Evolutionary conservation across 2,113 vertebrate species (phyloP).

Genomic region (Brachypodius melanocephalos): DNA sequence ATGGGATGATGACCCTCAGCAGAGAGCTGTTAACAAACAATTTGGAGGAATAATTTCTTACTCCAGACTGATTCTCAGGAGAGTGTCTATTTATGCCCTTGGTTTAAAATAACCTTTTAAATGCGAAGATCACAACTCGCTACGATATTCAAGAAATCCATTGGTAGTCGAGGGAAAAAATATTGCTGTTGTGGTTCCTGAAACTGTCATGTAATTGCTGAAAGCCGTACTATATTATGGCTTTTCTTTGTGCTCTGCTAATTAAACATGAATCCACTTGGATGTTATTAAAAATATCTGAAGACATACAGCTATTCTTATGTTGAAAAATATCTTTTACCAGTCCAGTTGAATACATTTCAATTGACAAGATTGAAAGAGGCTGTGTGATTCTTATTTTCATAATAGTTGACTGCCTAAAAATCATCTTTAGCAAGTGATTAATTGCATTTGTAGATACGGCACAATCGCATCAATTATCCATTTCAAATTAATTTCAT

Average conservation of each 20-base stretch:
- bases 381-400: constrained; percentile 14
- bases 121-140: not conserved
- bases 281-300: constrained; percentile 30
- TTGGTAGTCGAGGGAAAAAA: not conserved
- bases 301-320: not conserved
- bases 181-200: not conserved
- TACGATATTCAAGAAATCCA: not conserved
- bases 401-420: constrained; percentile 18
- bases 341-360: constrained; percentile 28
- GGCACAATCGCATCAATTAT: constrained; percentile 27
- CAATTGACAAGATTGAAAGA: constrained; percentile 10
- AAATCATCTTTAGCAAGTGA: constrained; percentile 29
- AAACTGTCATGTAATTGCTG: not conserved
- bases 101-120: not conserved
- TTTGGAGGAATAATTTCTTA: not conserved
- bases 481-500: constrained; percentile 40
- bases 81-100: not conserved
- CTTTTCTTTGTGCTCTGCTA: constrained; percentile 29
- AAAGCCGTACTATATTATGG: not conserved
- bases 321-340: not conserved
- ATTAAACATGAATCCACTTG: constrained; percentile 35
- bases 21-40: not conserved
- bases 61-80: not conserved
- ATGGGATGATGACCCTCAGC: not conserved
- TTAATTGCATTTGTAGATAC: constrained; percentile 38